Evolutionary conservation across 2,888 invertebrate genomes (phyloP), one percentile per base, ranked within the genome.

Genomic region (Caenorhabditis becei): DNA sequence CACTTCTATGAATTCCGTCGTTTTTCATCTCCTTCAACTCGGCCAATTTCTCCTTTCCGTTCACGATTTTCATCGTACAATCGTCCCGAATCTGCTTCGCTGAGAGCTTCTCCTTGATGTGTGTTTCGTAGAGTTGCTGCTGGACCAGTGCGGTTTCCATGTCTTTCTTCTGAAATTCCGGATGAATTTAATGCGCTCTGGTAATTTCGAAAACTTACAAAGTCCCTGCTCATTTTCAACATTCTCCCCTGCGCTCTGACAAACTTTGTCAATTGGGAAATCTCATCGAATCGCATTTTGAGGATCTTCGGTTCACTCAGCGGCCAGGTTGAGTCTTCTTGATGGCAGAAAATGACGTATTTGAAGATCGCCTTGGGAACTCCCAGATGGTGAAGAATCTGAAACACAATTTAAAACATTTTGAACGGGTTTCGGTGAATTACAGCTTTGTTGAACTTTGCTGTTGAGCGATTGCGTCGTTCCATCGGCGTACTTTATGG

Each of bases 311-410:
- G 95, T 92, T 97, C 96, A 91, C 96, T 96, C 69, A 99, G 92
- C 0, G 99, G 98, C 94, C 99, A 99, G 90, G 94, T 94, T 0
- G 97, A 95, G 85, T 99, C 97, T 92, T 99, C 99, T 94, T 99
- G 99, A 91, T 99, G 99, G 91, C 99, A 99, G 92, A 99, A 97
- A 87, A 99, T 95, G 0, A 99, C 99, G 91, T 96, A 95, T 91
- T 96, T 96, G 74, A 99, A 93, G 78, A 99, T 96, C 0, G 98
- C 94, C 91, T 96, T 96, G 0, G 97, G 96, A 0, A 99, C 97
- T 80, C 97, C 97, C 92, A 95, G 95, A 93, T 80, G 94, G 93
- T 86, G 85, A n/a, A 88, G 44, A 75, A 90, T 87, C 85, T 90
- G 53, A 28, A 14, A 14, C 41, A 28, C 51, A 24, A 20, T 49